phyloP scores from a whole-genome alignment of 2,113 vertebrate species.

The Dendropsophus ebraccatus region DNA sequence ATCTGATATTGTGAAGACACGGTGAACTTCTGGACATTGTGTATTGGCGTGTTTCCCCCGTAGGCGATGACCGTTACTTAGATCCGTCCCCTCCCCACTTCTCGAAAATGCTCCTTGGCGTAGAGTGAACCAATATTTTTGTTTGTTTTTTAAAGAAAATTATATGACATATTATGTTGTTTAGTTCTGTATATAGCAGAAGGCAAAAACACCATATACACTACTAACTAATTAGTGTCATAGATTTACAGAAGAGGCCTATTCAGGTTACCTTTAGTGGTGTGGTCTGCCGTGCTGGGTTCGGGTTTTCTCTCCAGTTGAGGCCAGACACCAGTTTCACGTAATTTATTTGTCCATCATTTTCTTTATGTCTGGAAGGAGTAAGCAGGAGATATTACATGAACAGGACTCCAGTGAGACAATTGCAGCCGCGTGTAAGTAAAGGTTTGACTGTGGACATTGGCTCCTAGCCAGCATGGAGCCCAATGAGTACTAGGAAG shows the following conservation, averaged over 20 bases:
- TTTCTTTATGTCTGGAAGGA: slow-evolving; percentile 74
- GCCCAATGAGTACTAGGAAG: slow-evolving; percentile 27
- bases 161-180: background rate
- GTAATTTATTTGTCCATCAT: slow-evolving; percentile 79
- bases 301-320: slow-evolving; percentile 81
- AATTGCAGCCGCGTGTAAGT: slow-evolving; percentile 1
- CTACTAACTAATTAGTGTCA: too few relatives aligned
- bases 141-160: too few relatives aligned
- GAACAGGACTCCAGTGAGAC: background rate
- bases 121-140: too few relatives aligned
- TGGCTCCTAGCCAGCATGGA: slow-evolving; percentile 18
- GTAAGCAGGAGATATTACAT: slow-evolving; percentile 17
- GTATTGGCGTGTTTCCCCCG: too few relatives aligned
- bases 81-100: too few relatives aligned
- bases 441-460: slow-evolving; percentile 24
- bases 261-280: slow-evolving; percentile 74
- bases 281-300: slow-evolving; percentile 61
- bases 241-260: background rate
- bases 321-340: slow-evolving; percentile 76
- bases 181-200: background rate
- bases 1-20: too few relatives aligned
- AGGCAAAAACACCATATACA: background rate
- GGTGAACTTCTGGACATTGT: too few relatives aligned
- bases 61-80: too few relatives aligned
- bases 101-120: too few relatives aligned